Conservation (phyloP, 2,113 vertebrate genomes). For the Atherinomorus stipes region DNA sequence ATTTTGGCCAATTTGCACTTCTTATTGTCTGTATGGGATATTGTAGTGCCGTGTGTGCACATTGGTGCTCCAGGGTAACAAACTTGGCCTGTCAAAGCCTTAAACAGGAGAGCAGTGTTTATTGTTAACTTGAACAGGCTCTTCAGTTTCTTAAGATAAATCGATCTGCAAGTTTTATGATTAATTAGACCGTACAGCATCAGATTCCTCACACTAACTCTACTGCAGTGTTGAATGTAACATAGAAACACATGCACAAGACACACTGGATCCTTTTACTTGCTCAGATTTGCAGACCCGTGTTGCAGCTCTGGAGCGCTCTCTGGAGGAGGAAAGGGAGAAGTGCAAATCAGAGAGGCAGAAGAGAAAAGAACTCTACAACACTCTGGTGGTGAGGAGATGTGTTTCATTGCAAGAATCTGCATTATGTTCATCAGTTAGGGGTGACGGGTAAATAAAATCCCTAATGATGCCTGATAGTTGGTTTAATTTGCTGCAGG, state of each 20-base stretch:
- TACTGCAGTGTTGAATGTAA: not conserved
- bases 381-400: constrained; percentile 75
- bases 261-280: not conserved
- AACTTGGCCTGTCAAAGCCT: constrained; percentile 38
- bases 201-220: not conserved
- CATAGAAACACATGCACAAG: not conserved
- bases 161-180: not conserved
- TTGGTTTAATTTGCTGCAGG: constrained; percentile 55
- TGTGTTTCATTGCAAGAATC: no score
- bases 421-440: not conserved
- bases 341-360: constrained; percentile 70
- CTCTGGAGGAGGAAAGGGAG: constrained; percentile 77
- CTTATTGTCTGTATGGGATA: no score
- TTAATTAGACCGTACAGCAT: no score
- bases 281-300: constrained; percentile 63
- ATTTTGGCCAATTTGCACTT: no score
- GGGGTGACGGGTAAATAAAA: not conserved
- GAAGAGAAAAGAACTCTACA: constrained; percentile 78
- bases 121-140: not conserved
- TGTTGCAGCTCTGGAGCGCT: constrained; percentile 69
- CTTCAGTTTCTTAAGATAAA: constrained; percentile 1
- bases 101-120: not conserved
- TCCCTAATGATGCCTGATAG: not conserved
- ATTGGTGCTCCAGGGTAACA: constrained; percentile 20
- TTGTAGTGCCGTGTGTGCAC: constrained; percentile 1